Base-by-base conservation (phyloP, 2,113 vertebrate genomes). In the Ciconia boyciana region DNA sequence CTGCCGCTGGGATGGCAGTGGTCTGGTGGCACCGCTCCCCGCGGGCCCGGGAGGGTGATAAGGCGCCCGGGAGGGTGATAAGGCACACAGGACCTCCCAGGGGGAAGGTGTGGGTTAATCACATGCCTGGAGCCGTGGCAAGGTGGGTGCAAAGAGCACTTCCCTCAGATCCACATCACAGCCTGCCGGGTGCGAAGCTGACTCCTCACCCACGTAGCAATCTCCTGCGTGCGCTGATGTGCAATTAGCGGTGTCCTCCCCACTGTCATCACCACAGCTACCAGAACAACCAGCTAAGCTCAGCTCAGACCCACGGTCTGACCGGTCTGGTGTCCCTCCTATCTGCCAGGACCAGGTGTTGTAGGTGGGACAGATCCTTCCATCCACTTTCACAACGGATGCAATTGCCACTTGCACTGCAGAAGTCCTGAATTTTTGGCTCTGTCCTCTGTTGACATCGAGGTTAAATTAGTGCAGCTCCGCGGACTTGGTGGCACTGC, bases 61-160 rank as follows among this genome's bases (percentile, higher is more conserved):
- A 41, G 39, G 52, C 1, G 1, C 36, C 22, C 10, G 0, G 28
- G n/a, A 64, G 22, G 54, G 43, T 11, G 41, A 36, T 20, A 62
- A 41, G 39, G 52, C 1, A 1, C 19, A 3, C 13, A 3, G 70
- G 14, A 51, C 39, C 44, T 10, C 52, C 7, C 39, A 0, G 3
- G 57, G 55, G 62, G 17, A 43, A 58, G 71, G 54, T 43, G 28
- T 18, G 57, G 54, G n/a, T 51, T 51, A 43, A 43, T 64, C 77
- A 17, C 84, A 25, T 4, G 54, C 72, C 72, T 1, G 62, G 14
- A 89, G 87, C 90, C 3, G 1, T 11, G 76, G 62, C 32, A 1
- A 34, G 78, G 28, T 7, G 71, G 60, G 61, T 14, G n/a, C 90
- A 83, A 80, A 91, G 87, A 51, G 34, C 83, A 2, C 13, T 52